Base-by-base conservation (phyloP, 2,888 invertebrate species). In the Lepas anatifera region DNA sequence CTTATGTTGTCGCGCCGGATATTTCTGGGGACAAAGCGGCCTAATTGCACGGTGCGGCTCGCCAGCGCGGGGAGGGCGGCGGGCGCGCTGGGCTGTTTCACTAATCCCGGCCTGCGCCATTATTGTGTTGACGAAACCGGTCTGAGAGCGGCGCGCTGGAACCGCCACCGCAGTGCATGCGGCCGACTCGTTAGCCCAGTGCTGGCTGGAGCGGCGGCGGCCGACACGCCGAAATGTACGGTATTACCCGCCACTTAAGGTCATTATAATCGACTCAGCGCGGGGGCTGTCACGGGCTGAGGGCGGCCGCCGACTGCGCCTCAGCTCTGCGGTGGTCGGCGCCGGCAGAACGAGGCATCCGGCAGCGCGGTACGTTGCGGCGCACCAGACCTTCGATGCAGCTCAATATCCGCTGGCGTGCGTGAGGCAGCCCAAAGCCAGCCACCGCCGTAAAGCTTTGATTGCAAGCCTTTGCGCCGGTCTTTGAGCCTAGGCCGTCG, bases 41-140 rank as follows among this genome's bases (percentile, higher is more conserved):
- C 32, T 58, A 58, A 58, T 58, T 58, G 58, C 32, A 58, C 29
- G 22, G n/a, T n/a, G n/a, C n/a, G n/a, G n/a, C n/a, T n/a, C n/a
- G n/a, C 32, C 32, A 18, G 32, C 16, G 58, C 13, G 58, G 3
- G 2, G 58, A 32, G 58, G 3, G 32, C 13, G 8, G 48, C 25
- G 8, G 48, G 48, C 25, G 11, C 48, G 48, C n/a, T 8, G 48
- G 48, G 48, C 2, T 25, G 48, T 25, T n/a, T 11, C n/a, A n/a
- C 48, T n/a, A 48, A n/a, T 0, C 25, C n/a, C 0, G 1, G 25
- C 25, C 25, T 6, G 3, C 8, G 4, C 48, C 7, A n/a, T 25
- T 25, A 25, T 11, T 2, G 18, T n/a, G 48, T 25, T n/a, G n/a
- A 25, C n/a, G 48, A 48, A 48, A 25, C 48, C 25, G 6, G 48